Evolutionary conservation across 2,113 vertebrate species (phyloP).

Genomic region (Merops nubicus): DNA sequence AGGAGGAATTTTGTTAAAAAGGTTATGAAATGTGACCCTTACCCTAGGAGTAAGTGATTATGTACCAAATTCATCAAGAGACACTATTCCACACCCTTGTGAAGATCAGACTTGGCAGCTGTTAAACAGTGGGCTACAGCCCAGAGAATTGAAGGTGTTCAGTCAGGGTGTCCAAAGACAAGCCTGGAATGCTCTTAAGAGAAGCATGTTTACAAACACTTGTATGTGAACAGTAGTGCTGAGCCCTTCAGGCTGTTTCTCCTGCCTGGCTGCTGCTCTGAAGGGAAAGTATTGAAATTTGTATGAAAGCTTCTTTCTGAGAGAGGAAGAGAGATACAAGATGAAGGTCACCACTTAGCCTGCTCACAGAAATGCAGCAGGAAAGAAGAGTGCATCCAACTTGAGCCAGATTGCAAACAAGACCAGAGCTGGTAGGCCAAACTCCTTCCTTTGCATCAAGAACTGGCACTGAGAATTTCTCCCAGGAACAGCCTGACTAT

Average conservation of each 20-base stretch:
- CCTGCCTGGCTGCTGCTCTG: not conserved
- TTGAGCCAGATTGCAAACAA: not conserved
- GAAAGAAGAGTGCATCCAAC: not conserved
- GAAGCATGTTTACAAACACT: not conserved
- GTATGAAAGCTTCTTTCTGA: conserved; percentile 13
- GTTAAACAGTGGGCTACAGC: not conserved
- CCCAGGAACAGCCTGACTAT: not conserved
- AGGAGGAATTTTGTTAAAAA: not conserved
- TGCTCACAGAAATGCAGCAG: not conserved
- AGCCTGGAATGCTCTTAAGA: not conserved
- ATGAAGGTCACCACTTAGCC: conserved; percentile 18
- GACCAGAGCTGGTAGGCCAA: not conserved
- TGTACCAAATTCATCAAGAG: not conserved
- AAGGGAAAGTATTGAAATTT: conserved; percentile 15
- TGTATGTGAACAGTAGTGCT: not conserved
- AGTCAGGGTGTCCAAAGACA: not conserved
- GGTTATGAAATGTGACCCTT: not conserved
- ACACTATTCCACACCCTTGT: not conserved
- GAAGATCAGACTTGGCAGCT: not conserved
- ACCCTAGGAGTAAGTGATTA: not conserved
- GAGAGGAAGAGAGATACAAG: not conserved
- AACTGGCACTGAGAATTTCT: not conserved
- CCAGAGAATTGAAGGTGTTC: not conserved
- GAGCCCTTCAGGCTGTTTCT: not conserved
- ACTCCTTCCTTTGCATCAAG: not conserved